These are phyloP conservation scores for Zingel zingel DNA, from an alignment of 2,113 vertebrate genomes.

Conservation along the genomic window DNA sequence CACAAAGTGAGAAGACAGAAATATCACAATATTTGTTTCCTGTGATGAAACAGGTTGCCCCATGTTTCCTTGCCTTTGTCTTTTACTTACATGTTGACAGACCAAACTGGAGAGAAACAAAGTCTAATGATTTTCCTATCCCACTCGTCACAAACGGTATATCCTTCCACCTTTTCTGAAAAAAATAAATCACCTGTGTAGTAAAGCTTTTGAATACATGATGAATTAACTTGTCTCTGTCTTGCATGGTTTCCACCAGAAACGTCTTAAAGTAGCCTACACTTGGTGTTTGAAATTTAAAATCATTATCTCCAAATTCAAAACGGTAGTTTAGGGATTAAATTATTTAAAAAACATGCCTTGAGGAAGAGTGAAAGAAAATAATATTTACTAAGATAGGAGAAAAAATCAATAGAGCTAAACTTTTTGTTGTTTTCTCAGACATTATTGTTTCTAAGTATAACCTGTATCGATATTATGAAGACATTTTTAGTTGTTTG, in stretches of 20 bases:
- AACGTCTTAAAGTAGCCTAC: conserved; percentile 41
- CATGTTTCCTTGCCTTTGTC: neutral
- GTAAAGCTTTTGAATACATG: conserved; percentile 40
- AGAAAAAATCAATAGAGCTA: conserved; percentile 39
- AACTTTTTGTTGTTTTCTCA: conserved; percentile 57
- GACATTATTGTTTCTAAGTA: conserved; percentile 40
- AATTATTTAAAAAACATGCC: conserved; percentile 26
- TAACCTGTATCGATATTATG: conserved; percentile 37
- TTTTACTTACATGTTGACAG: neutral
- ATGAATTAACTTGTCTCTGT: conserved; percentile 33
- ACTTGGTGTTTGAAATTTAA: conserved; percentile 12
- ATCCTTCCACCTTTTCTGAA: conserved; percentile 21
- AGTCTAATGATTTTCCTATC: conserved; percentile 33
- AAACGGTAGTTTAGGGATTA: neutral
- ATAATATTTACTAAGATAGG: conserved; percentile 10
- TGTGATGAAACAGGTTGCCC: conserved; percentile 28
- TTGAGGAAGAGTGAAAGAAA: conserved; percentile 31
- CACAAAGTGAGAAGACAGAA: conserved; percentile 36
- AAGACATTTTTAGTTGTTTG: conserved; percentile 50
- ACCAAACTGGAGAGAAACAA: conserved; percentile 34
- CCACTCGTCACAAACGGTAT: conserved; percentile 42
- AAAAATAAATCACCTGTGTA: neutral
- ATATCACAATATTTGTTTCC: conserved; percentile 28
- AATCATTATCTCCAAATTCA: conserved; percentile 29
- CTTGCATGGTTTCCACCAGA: conserved; percentile 43